These are phyloP conservation scores for Pelodiscus sinensis DNA, from an alignment of 2,113 vertebrate genomes.

Conservation along the genomic window DNA sequence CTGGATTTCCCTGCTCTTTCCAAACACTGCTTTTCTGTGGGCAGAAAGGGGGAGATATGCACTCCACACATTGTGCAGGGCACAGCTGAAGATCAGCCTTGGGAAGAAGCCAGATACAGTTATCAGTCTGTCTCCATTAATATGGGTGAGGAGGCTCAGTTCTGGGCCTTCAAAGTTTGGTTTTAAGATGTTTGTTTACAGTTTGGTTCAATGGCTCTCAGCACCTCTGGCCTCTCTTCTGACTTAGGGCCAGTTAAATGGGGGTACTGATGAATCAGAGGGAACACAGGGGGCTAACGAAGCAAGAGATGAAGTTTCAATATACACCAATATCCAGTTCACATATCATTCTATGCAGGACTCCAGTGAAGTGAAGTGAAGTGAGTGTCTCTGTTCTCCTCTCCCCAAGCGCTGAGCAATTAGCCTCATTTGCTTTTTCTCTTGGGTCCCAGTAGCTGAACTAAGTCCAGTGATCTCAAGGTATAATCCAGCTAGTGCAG, in stretches of 20 bases:
- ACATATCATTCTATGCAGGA: neutral
- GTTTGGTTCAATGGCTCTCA: no score
- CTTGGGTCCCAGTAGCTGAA: neutral
- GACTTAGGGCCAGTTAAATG: fast-evolving
- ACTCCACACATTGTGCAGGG: neutral
- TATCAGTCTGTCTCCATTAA: neutral
- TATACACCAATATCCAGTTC: neutral
- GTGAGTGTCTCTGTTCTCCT: neutral
- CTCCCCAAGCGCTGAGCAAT: neutral
- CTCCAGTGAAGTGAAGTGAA: fast-evolving
- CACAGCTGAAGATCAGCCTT: neutral
- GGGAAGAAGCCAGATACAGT: neutral
- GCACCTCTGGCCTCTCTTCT: neutral
- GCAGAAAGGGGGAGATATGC: neutral
- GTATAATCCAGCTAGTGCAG: neutral
- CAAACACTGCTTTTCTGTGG: neutral
- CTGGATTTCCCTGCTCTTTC: neutral
- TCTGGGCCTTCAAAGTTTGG: neutral
- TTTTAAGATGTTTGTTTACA: neutral
- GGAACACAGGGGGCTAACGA: neutral
- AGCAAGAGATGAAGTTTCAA: neutral
- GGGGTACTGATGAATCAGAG: fast-evolving
- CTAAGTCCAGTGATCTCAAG: neutral
- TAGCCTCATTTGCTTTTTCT: neutral
- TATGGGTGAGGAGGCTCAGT: neutral